phyloP scores from a whole-genome alignment of 2,113 vertebrate species.

The Neolamprologus cancellatus region DNA sequence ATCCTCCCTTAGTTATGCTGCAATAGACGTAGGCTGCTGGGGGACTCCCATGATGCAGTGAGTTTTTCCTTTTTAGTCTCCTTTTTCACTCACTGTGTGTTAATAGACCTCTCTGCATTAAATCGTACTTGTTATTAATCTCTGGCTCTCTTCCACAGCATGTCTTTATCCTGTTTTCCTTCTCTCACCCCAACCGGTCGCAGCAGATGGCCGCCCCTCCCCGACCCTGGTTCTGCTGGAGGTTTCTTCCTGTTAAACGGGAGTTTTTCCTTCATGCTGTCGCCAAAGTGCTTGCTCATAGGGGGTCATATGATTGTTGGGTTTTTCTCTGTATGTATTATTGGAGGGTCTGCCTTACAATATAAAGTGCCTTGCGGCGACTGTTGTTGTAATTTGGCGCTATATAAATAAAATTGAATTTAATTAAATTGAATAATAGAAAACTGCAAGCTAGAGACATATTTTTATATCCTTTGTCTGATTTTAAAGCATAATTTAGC shows the following conservation, averaged over 20 bases:
- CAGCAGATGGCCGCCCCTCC: neutral
- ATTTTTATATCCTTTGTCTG: neutral
- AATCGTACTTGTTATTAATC: neutral
- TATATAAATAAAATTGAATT: neutral
- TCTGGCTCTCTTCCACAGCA: neutral
- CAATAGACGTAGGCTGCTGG: neutral
- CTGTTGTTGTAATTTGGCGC: neutral
- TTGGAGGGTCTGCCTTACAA: neutral
- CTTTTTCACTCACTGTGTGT: neutral
- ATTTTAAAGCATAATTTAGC: neutral
- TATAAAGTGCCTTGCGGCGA: accelerated
- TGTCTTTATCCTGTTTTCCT: neutral
- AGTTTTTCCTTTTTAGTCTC: neutral
- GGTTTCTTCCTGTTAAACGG: neutral
- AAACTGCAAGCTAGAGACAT: neutral
- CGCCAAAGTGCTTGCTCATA: neutral
- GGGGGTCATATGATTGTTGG: neutral
- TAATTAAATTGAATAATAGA: neutral
- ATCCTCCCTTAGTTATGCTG: neutral
- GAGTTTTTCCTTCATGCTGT: neutral
- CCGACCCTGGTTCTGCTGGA: neutral
- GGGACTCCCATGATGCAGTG: neutral
- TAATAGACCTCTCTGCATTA: neutral
- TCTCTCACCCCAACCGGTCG: neutral
- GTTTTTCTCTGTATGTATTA: neutral